Conservation (phyloP, 2,888 invertebrate genomes). For the Parthenolecanium corni region DNA sequence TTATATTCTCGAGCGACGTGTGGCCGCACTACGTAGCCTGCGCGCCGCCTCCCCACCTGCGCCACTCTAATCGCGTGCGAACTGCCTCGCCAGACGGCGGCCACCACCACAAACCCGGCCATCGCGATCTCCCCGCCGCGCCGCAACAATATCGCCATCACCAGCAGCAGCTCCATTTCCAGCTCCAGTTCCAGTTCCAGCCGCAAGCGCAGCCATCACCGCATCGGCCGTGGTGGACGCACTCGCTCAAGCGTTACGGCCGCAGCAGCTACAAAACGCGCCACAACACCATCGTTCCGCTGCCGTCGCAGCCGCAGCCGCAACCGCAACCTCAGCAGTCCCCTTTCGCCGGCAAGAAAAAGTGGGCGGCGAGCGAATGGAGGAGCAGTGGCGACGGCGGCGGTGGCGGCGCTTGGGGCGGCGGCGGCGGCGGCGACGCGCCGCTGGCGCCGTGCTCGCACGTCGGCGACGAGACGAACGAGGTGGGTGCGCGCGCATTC, state of each 20-base stretch:
- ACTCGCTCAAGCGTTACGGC: conserved; percentile 22
- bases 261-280: conserved; percentile 1
- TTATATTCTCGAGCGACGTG: conserved; percentile 21
- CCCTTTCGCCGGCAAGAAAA: conserved; percentile 15
- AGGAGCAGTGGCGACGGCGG: not conserved
- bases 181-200: not conserved
- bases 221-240: not conserved
- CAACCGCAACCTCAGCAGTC: not conserved
- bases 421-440: conserved; percentile 8
- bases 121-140: not conserved
- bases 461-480: conserved; percentile 37
- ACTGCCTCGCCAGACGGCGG: too few relatives aligned
- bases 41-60: conserved; percentile 7
- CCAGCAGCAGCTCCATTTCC: not conserved
- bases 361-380: conserved; percentile 21
- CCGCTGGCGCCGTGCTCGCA: conserved; percentile 33
- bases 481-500: conserved; percentile 52
- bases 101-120: not conserved
- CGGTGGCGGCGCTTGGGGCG: not conserved
- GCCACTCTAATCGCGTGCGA: conserved; percentile 16
- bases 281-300: not conserved
- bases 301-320: not conserved
- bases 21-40: conserved; percentile 21
- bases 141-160: not conserved
- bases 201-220: not conserved